These are phyloP conservation scores for Dryas iulia DNA, from an alignment of 1,140 invertebrate genomes.

Conservation along the genomic window DNA sequence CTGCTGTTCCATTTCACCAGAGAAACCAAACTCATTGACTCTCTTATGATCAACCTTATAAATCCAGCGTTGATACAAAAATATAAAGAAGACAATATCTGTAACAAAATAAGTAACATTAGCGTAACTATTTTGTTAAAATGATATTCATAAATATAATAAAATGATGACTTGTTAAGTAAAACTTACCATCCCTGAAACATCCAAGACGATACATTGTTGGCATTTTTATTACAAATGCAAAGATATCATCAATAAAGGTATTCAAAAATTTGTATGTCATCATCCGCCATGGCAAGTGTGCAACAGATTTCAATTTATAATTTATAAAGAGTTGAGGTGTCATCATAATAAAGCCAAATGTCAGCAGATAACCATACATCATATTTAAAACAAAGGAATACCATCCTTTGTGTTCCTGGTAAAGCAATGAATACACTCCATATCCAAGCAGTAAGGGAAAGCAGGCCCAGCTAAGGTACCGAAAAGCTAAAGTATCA, in stretches of 20 bases:
- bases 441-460: constrained; percentile 96
- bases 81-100: constrained; percentile 99
- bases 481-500: constrained; percentile 97
- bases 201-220: constrained; percentile 97
- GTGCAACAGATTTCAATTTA: constrained; percentile 99
- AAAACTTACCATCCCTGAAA: constrained; percentile 92
- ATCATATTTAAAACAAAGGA: constrained; percentile 96
- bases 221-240: constrained; percentile 99
- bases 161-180: no score
- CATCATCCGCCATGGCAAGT: constrained; percentile 99
- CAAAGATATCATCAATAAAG: constrained; percentile 99
- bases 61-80: constrained; percentile 98
- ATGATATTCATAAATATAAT: no score
- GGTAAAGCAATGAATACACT: constrained; percentile 97
- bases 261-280: constrained; percentile 99
- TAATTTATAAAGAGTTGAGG: constrained; percentile 99
- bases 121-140: no score
- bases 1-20: constrained; percentile 85
- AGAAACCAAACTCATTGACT: constrained; percentile 98
- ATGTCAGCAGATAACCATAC: constrained; percentile 98
- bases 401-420: constrained; percentile 99
- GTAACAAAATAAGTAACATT: constrained; percentile 72
- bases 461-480: constrained; percentile 97
- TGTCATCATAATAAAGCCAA: constrained; percentile 99
- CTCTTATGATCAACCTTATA: constrained; percentile 97